A percentile compares a stretch with the other conserved stretches of the same genome.
These are phyloP conservation scores for Thunnus albacares DNA, from an alignment of 2,797 vertebrate species.

Conservation along the genomic window DNA sequence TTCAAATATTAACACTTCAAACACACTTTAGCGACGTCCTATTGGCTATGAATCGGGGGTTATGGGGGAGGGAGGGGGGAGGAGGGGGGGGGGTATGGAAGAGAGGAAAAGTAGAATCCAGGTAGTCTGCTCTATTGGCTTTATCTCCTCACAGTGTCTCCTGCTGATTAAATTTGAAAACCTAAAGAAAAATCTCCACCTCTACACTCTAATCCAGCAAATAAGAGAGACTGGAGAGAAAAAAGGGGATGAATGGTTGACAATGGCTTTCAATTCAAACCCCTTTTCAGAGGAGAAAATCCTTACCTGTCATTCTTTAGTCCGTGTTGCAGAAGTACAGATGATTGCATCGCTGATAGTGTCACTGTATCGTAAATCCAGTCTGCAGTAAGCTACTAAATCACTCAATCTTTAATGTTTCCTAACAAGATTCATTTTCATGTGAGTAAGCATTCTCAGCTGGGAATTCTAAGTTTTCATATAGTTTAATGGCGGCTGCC, in stretches of 20 bases:
- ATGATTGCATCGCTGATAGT: slow-evolving; percentile 51
- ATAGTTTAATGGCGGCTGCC: slow-evolving; percentile 30
- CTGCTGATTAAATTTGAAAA: slow-evolving; percentile 71
- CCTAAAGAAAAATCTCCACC: slow-evolving; percentile 73
- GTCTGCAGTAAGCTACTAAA: slow-evolving; percentile 38
- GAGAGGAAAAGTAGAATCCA: slow-evolving; percentile 21
- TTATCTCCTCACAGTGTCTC: slow-evolving; percentile 43
- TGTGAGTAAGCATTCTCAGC: slow-evolving; percentile 2
- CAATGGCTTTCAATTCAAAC: slow-evolving; percentile 72
- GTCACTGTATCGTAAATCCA: slow-evolving; percentile 52
- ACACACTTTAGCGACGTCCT: slow-evolving; percentile 17
- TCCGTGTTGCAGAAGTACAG: slow-evolving; percentile 46
- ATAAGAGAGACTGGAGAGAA: slow-evolving; percentile 58
- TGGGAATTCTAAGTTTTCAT: slow-evolving; percentile 26
- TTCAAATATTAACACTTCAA: slow-evolving; percentile 59
- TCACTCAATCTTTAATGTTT: slow-evolving; percentile 50
- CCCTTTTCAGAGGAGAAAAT: slow-evolving; percentile 64
- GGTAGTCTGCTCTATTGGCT: slow-evolving; percentile 31
- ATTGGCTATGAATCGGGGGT: background rate
- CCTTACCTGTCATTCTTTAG: slow-evolving; percentile 68
- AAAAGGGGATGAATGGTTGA: slow-evolving; percentile 66
- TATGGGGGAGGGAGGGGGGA: too few relatives aligned
- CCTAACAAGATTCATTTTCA: slow-evolving; percentile 30
- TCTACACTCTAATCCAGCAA: slow-evolving; percentile 73
- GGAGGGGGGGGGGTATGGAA: background rate